Evolutionary conservation across 1,140 invertebrate genomes (phyloP), one percentile per base, ranked within the genome.

Genomic region (Aradophagus sp.): DNA sequence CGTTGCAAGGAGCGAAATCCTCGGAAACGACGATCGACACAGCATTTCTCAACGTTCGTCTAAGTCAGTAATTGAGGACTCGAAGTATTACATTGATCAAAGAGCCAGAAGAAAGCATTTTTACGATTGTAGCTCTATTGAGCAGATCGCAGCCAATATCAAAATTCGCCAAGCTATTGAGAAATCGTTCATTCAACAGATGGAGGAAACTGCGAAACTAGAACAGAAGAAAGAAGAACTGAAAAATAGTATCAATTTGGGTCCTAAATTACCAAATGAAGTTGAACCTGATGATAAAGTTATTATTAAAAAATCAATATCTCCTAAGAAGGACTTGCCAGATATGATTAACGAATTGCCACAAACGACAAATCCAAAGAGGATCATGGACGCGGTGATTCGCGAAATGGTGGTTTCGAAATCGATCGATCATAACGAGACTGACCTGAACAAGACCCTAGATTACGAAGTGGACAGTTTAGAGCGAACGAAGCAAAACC

Each of bases 401-500:
- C 83, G 84, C 14, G 87, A 88, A 59, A 82, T 88, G 71, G 82
- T 86, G 0, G 82, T 81, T 6, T 80, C 82, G 0, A 84, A 87
- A 39, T 83, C 81, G 0, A 56, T 84, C 0, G 85, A 87, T n/a
- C 69, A 80, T 55, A 45, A 42, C 31, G 13, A 73, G 0, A 38
- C 39, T 32, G 3, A 56, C 10, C 10, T 55, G 13, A 16, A 16
- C 0, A 74, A 73, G 50, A 5, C 67, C 39, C 19, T 81, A 34
- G 68, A 92, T 50, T 94, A 93, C 68, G 93, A 95, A 74, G 90
- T 91, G 0, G 93, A 95, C 66, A 95, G 93, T 80, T 82, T 94
- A 41, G 93, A 95, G 81, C 87, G 91, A 65, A 80, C 86, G 1
- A 89, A 86, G 50, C 81, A n/a, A n/a, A n/a, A 77, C 39, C 77